These are phyloP conservation scores for Acromyrmex heyeri DNA, from an alignment of 1,140 invertebrate genomes.

Conservation along the genomic window DNA sequence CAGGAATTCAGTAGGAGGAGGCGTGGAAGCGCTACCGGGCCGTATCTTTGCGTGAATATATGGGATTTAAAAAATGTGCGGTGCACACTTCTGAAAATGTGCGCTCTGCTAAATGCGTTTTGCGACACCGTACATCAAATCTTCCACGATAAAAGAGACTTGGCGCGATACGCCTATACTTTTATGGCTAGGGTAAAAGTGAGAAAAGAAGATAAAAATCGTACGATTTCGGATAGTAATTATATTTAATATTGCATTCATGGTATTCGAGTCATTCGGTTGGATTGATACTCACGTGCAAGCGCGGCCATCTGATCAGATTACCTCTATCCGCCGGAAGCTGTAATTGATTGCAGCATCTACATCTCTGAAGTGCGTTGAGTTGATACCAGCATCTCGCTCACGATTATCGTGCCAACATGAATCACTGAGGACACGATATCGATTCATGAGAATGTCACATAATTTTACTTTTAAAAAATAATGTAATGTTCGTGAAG, in stretches of 20 bases:
- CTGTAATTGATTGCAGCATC: slow-evolving; percentile 67
- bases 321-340: slow-evolving; percentile 54
- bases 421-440: neutral
- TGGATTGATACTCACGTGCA: slow-evolving; percentile 7
- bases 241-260: slow-evolving; percentile 44
- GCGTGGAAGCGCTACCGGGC: slow-evolving; percentile 27
- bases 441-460: neutral
- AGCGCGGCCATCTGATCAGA: neutral
- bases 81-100: slow-evolving; percentile 44
- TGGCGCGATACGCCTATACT: slow-evolving; percentile 23
- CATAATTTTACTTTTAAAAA: neutral
- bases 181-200: neutral
- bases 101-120: slow-evolving; percentile 39
- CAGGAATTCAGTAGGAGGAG: slow-evolving; percentile 46
- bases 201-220: slow-evolving; percentile 14
- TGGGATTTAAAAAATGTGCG: slow-evolving; percentile 56
- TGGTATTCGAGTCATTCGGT: neutral
- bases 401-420: neutral
- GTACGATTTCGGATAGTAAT: neutral
- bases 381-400: neutral
- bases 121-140: slow-evolving; percentile 22
- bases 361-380: slow-evolving; percentile 26
- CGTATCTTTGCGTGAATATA: slow-evolving; percentile 56
- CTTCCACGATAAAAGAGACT: slow-evolving; percentile 37
- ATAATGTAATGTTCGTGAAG: neutral